Evolutionary conservation across 2,888 invertebrate genomes (phyloP), one percentile per base, ranked within the genome.

Genomic region (Ectemnius cavifrons): DNA sequence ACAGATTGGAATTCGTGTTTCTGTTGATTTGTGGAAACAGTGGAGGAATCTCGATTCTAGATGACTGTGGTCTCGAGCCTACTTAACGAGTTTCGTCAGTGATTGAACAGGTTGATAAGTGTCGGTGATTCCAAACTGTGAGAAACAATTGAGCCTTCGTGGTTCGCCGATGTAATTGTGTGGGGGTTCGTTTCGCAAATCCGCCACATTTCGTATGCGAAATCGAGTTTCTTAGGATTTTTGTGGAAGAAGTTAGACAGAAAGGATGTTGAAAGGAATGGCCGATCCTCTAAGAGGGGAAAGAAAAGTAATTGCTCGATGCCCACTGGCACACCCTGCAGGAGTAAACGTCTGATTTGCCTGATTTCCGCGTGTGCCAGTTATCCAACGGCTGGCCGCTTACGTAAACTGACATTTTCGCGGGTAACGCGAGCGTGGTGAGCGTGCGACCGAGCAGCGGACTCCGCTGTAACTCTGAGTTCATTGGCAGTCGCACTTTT

Each of bases 391-490:
- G 67, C 75, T 73, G 67, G 49, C n/a, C 52, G 78, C 74, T 87
- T 87, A 87, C 86, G 81, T 86, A 87, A 87, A 84, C 78, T 83
- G 85, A 88, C 84, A 88, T 87, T 87, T 87, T 87, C 84, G 80
- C 79, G 81, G 80, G 73, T 77, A 79, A 77, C 59, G 69, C 70
- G 75, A 81, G 20, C 70, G 52, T 37, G 58, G 47, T 49, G 57
- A 71, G 47, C 57, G 47, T 16, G 56, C 58, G 52, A 63, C 49
- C 65, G 67, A 47, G 23, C 45, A 13, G n/a, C 49, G 49, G n/a
- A 68, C 46, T 59, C 63, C 46, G 63, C 37, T 37, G 37, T 23
- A 52, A 52, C n/a, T 4, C 45, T 20, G 67, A 62, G 37, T 60
- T 59, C 47, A 70, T 2, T 64, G 60, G 49, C 58, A 49, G 8